Evolutionary conservation across 2,888 invertebrate species (phyloP).

Genomic region (Trileptium ribeirensis): DNA sequence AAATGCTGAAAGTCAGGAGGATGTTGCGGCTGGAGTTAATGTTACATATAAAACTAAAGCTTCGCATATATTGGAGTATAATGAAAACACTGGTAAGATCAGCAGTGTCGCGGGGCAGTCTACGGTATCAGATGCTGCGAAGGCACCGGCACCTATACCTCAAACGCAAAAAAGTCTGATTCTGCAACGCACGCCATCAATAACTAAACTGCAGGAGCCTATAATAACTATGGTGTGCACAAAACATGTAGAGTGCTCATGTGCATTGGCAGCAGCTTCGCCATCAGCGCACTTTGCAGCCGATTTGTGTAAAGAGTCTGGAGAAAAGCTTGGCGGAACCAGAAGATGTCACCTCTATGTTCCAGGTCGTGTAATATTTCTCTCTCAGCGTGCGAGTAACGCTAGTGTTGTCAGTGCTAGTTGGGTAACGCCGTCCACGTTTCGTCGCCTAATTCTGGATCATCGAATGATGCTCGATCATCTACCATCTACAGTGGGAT

Average conservation of each 20-base stretch:
- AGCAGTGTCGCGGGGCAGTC: background rate
- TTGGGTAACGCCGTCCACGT: conserved; percentile 19
- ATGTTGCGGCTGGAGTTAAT: no score
- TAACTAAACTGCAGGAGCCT: background rate
- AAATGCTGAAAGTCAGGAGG: no score
- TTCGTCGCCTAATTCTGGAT: conserved; percentile 63
- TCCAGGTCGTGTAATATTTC: conserved; percentile 72
- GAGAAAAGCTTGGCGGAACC: background rate
- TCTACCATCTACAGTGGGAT: conserved; percentile 69
- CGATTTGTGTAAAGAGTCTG: background rate
- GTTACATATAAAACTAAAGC: no score
- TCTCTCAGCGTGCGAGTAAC: conserved; percentile 54
- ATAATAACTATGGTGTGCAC: background rate
- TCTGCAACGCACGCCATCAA: background rate
- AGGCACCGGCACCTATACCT: background rate
- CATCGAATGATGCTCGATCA: conserved; percentile 78
- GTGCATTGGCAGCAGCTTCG: no score
- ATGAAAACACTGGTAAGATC: background rate
- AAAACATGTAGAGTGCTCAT: no score
- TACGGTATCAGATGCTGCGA: background rate
- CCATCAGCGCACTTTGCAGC: no score
- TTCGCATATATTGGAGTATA: no score
- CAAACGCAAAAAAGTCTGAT: no score
- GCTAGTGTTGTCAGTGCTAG: conserved; percentile 24
- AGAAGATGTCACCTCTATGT: conserved; percentile 60